phyloP scores from a whole-genome alignment of 1,140 invertebrate genomes.

The Drosophila leontia region DNA sequence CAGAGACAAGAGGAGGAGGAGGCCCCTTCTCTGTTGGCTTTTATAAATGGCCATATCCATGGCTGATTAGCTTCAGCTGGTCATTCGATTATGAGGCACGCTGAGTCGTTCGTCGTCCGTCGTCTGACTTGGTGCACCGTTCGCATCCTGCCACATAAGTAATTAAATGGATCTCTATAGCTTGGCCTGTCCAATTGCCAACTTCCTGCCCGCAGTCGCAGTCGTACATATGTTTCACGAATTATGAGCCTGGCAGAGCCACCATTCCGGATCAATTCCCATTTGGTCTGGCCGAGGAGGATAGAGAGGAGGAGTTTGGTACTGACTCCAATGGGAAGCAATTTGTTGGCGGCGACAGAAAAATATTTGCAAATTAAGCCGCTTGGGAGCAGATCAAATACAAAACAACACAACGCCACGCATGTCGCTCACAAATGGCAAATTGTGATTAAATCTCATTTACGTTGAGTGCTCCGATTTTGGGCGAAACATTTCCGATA shows the following conservation, averaged over 20 bases:
- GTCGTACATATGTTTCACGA: slow-evolving; percentile 47
- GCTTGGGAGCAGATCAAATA: slow-evolving; percentile 52
- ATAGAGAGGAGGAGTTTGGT: background rate
- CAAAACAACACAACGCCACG: slow-evolving; percentile 3
- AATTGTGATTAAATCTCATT: slow-evolving; percentile 50
- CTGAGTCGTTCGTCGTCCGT: slow-evolving; percentile 2
- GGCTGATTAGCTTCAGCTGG: slow-evolving; percentile 66
- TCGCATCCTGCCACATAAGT: slow-evolving; percentile 65
- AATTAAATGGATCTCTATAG: slow-evolving; percentile 72
- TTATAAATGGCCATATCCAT: slow-evolving; percentile 72
- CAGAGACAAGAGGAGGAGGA: background rate
- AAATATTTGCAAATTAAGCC: slow-evolving; percentile 79
- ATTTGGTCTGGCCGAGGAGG: background rate
- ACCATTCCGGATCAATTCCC: slow-evolving; percentile 22
- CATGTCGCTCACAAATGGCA: slow-evolving; percentile 19
- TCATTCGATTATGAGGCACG: slow-evolving; percentile 63
- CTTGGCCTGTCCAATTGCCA: slow-evolving; percentile 39
- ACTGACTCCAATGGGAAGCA: slow-evolving; percentile 28
- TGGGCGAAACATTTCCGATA: slow-evolving; percentile 23
- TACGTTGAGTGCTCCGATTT: slow-evolving; percentile 38
- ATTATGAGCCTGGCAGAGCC: slow-evolving; percentile 51
- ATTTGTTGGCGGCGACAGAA: slow-evolving; percentile 59
- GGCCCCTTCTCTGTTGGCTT: slow-evolving; percentile 42
- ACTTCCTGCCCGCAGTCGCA: slow-evolving; percentile 50
- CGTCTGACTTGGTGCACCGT: slow-evolving; percentile 3